Conservation (phyloP, 2,888 invertebrate species). For the Gymnocheta viridis region DNA sequence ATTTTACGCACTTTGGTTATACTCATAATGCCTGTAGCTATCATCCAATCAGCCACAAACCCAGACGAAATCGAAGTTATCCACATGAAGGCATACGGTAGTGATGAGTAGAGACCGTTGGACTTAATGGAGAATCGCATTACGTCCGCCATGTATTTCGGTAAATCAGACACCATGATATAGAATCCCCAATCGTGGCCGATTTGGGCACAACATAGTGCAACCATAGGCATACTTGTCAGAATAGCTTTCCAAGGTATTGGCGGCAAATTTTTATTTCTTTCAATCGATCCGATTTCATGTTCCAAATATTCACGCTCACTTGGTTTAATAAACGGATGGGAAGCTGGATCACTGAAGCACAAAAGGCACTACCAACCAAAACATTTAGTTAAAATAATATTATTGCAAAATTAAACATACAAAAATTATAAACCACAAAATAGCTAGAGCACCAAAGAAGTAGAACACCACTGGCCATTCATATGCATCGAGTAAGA, state of each 20-base stretch:
- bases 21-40: conserved; percentile 84
- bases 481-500: conserved; percentile 86
- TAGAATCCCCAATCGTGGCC: conserved; percentile 87
- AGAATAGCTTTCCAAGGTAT: conserved; percentile 89
- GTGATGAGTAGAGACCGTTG: conserved; percentile 85
- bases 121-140: conserved; percentile 84
- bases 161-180: conserved; percentile 86
- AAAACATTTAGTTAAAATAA: not conserved
- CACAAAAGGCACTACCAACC: conserved; percentile 84
- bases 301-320: conserved; percentile 87
- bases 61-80: conserved; percentile 85
- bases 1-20: conserved; percentile 81
- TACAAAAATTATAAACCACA: conserved; percentile 89
- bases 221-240: conserved; percentile 88
- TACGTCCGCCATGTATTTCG: conserved; percentile 85
- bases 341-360: conserved; percentile 87
- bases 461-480: conserved; percentile 92
- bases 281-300: conserved; percentile 84
- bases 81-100: conserved; percentile 86
- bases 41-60: conserved; percentile 87
- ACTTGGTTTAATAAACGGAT: conserved; percentile 88
- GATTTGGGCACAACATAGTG: conserved; percentile 88
- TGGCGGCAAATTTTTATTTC: conserved; percentile 83
- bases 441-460: conserved; percentile 88
- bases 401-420: conserved; percentile 74